These are phyloP conservation scores for Drosophila testacea DNA, from an alignment of 2,888 invertebrate genomes.

Conservation along the genomic window DNA sequence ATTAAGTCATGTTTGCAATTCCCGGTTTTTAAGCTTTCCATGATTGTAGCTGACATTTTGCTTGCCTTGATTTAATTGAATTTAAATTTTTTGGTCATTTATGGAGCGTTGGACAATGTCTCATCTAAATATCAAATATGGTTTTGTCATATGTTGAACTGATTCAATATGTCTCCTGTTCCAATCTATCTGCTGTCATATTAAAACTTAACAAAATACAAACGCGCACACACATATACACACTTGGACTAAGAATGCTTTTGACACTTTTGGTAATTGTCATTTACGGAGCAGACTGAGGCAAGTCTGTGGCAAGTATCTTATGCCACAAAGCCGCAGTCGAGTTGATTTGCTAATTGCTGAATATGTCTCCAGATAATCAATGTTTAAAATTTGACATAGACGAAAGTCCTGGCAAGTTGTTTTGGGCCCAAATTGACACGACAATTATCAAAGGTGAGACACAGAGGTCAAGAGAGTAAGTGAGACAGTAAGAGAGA, in stretches of 20 bases:
- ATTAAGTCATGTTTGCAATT: neutral
- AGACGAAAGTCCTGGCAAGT: conserved; percentile 44
- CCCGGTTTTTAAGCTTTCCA: conserved; percentile 1
- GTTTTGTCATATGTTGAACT: conserved; percentile 29
- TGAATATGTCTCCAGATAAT: conserved; percentile 84
- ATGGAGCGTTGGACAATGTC: neutral
- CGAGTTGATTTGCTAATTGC: conserved; percentile 85
- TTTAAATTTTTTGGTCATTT: conserved; percentile 3
- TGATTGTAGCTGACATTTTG: neutral
- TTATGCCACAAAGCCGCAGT: conserved; percentile 57
- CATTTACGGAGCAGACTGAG: conserved; percentile 56
- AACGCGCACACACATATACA: conserved; percentile 18
- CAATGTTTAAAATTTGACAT: conserved; percentile 81
- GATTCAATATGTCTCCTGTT: conserved; percentile 53
- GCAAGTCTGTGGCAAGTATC: conserved; percentile 18
- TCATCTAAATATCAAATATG: conserved; percentile 36
- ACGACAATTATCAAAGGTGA: conserved; percentile 66
- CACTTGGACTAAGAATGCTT: conserved; percentile 41
- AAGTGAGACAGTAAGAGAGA: neutral
- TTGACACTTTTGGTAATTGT: conserved; percentile 80
- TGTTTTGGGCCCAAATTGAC: conserved; percentile 63
- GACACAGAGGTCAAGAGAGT: conserved; percentile 25
- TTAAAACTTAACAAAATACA: conserved; percentile 63
- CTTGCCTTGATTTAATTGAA: neutral
- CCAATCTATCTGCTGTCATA: conserved; percentile 72